phyloP scores from a whole-genome alignment of 2,888 invertebrate species.

The Acanthosepion lycidas region DNA sequence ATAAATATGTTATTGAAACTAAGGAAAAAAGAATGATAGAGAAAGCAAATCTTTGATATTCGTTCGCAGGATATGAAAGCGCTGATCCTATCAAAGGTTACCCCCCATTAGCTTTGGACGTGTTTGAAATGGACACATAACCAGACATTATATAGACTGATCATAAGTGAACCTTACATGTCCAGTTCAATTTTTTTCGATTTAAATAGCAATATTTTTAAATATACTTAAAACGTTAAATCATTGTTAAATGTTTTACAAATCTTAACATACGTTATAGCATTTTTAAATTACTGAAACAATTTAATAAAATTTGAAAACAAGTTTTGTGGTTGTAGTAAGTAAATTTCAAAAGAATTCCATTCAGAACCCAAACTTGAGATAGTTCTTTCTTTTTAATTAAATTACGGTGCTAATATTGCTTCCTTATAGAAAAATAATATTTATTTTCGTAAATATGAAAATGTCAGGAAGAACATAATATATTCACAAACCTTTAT shows the following conservation, averaged over 20 bases:
- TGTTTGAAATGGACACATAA: not conserved
- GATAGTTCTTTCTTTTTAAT: not conserved
- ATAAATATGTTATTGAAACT: not conserved
- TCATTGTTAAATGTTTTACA: not conserved
- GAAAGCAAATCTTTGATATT: constrained; percentile 16
- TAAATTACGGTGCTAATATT: not conserved
- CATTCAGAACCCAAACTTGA: too few species aligned
- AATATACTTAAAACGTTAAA: not conserved
- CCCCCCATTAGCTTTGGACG: not conserved
- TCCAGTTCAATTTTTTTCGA: not conserved
- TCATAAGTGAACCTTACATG: not conserved
- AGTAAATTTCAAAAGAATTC: not conserved
- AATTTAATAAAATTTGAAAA: not conserved
- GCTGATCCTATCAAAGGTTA: not conserved
- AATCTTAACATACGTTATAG: not conserved
- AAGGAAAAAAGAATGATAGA: not conserved
- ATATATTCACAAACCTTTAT: not conserved
- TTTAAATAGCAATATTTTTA: not conserved
- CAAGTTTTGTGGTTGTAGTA: not conserved
- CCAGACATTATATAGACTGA: not conserved
- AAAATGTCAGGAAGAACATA: not conserved
- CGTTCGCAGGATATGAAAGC: not conserved
- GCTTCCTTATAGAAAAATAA: not conserved
- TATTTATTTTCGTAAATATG: not conserved
- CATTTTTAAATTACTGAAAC: not conserved